Evolutionary conservation across 1,140 invertebrate genomes (phyloP).

Genomic region (Mactra quadrangularis): DNA sequence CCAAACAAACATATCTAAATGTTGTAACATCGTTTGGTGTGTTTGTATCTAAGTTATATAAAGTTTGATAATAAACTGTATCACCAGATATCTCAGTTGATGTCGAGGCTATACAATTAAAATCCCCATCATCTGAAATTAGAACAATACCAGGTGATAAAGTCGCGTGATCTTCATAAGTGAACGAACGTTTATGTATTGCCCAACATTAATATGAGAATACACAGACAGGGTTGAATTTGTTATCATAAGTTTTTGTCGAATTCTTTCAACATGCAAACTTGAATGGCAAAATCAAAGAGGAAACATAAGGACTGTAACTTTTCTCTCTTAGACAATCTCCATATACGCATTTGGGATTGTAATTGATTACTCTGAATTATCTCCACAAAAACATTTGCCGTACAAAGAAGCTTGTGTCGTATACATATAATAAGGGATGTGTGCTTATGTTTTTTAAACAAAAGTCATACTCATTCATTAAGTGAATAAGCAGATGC

Average conservation of each 20-base stretch:
- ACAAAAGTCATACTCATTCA: too few relatives aligned
- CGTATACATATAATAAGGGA: too few relatives aligned
- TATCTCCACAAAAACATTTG: too few relatives aligned
- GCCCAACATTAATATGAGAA: too few relatives aligned
- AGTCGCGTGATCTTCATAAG: not conserved
- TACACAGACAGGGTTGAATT: too few relatives aligned
- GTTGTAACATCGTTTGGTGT: not conserved
- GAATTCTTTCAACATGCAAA: not conserved
- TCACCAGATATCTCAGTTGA: not conserved
- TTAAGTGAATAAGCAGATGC: too few relatives aligned
- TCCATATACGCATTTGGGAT: not conserved
- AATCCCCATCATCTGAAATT: constrained; percentile 1
- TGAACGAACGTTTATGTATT: too few relatives aligned
- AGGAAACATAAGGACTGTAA: not conserved
- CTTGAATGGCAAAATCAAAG: not conserved
- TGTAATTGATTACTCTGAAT: too few relatives aligned
- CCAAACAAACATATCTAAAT: constrained; percentile 15
- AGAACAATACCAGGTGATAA: too few relatives aligned
- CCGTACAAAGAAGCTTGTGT: too few relatives aligned
- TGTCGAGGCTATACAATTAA: constrained; percentile 18
- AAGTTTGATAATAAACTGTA: constrained; percentile 22
- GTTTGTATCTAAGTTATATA: constrained; percentile 1
- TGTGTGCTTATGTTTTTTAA: too few relatives aligned
- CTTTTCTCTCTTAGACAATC: not conserved
- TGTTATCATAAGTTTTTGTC: not conserved